Conservation (phyloP, 2,113 vertebrate genomes). For the Perognathus longimembris region DNA sequence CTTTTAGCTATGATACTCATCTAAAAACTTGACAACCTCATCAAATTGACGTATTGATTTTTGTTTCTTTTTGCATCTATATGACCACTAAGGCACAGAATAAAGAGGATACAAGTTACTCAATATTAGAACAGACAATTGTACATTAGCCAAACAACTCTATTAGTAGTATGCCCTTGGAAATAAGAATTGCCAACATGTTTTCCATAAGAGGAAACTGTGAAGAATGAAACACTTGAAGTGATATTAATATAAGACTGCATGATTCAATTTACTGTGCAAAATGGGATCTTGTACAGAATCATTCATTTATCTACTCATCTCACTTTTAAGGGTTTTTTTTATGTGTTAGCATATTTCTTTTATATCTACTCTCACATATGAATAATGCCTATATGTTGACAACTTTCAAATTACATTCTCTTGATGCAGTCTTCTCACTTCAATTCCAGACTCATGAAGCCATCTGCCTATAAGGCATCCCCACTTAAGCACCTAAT, state of each 20-base stretch:
- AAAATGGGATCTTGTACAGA: conserved; percentile 9
- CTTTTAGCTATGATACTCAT: conserved; percentile 8
- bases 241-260: not conserved
- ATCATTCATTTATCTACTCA: conserved; percentile 12
- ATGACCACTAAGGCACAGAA: not conserved
- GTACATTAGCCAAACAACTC: conserved; percentile 42
- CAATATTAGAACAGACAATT: conserved; percentile 46
- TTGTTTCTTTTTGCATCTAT: conserved; percentile 50
- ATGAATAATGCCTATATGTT: conserved; percentile 35
- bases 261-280: conserved; percentile 23
- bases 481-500: not conserved
- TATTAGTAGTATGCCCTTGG: conserved; percentile 9
- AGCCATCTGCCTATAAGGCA: not conserved
- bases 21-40: not conserved
- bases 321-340: conserved; percentile 9
- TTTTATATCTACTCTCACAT: conserved; percentile 27
- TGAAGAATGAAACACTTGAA: conserved; percentile 44
- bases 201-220: conserved; percentile 14
- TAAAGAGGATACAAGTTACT: not conserved
- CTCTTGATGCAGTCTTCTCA: not conserved
- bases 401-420: conserved; percentile 57
- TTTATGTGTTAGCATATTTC: conserved; percentile 18
- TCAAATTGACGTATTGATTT: conserved; percentile 51
- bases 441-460: not conserved
- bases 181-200: conserved; percentile 34